These are phyloP conservation scores for Bilobella aurantiaca DNA, from an alignment of 1,140 invertebrate genomes.

Conservation along the genomic window DNA sequence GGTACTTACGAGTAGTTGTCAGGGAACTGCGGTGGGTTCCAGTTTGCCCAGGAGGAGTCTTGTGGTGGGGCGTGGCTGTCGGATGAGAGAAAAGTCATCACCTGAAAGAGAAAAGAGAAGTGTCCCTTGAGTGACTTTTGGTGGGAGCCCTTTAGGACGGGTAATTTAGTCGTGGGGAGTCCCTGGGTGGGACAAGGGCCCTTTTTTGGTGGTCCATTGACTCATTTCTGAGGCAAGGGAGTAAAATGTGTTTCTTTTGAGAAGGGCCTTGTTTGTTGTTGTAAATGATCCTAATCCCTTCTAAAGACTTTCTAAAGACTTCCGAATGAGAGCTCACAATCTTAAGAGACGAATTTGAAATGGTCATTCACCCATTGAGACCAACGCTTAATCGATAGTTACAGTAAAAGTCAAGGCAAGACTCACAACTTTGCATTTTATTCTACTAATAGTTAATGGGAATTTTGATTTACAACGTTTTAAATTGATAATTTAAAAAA, in stretches of 20 bases:
- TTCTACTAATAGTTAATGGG: too few relatives aligned
- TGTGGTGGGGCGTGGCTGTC: not conserved
- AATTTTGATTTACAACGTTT: too few relatives aligned
- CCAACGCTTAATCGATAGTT: not conserved
- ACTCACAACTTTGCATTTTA: too few relatives aligned
- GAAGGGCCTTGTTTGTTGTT: not conserved
- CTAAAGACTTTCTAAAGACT: not conserved
- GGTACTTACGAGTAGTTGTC: not conserved
- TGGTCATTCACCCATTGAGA: too few relatives aligned
- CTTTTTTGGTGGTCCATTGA: not conserved
- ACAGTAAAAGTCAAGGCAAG: not conserved
- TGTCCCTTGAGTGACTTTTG: not conserved
- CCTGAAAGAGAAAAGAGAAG: not conserved
- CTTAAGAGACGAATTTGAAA: too few relatives aligned
- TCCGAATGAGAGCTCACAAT: not conserved
- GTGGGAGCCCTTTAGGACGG: too few relatives aligned
- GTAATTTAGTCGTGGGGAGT: too few relatives aligned
- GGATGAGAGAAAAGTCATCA: constrained; percentile 1
- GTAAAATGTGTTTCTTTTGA: not conserved
- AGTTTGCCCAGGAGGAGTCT: constrained; percentile 3
- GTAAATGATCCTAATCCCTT: not conserved
- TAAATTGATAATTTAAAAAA: too few relatives aligned
- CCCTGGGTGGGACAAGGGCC: too few relatives aligned
- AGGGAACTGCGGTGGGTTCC: not conserved
- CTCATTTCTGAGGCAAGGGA: not conserved